Evolutionary conservation across 2,797 vertebrate species (phyloP).

Genomic region (Falco novaeseelandiae): DNA sequence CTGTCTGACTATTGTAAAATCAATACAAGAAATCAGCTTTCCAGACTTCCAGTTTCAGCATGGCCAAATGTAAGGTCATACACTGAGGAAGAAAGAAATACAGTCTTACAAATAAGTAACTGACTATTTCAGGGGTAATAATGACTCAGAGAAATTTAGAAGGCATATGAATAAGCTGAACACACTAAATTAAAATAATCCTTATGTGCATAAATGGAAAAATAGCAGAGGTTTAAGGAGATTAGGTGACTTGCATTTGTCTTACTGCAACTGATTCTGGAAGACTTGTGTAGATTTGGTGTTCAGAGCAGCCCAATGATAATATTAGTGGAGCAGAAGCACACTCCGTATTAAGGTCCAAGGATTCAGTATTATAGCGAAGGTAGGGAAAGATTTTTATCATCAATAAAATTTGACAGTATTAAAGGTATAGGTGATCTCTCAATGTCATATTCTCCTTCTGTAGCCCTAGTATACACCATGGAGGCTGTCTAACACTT

Average conservation of each 20-base stretch:
- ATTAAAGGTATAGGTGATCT: not conserved
- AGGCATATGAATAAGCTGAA: not conserved
- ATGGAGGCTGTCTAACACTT: not conserved
- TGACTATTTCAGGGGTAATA: not conserved
- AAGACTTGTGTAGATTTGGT: not conserved
- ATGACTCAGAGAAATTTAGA: not conserved
- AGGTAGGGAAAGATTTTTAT: not conserved
- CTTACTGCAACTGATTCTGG: not conserved
- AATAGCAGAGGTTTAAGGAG: not conserved
- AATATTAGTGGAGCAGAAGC: not conserved
- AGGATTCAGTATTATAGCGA: not conserved
- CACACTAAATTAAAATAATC: not conserved
- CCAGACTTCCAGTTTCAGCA: not conserved
- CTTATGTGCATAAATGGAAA: not conserved
- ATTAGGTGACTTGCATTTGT: not conserved
- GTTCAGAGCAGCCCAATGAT: not conserved
- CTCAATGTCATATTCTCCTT: not conserved
- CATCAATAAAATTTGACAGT: not conserved
- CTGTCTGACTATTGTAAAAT: not conserved
- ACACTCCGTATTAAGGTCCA: not conserved
- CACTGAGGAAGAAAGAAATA: not conserved
- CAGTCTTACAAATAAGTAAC: not conserved
- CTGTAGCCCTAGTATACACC: rapidly evolving
- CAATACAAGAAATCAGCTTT: not conserved
- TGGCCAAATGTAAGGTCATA: not conserved